Conservation (phyloP, 2,888 invertebrate genomes). For the Phalangium opilio region DNA sequence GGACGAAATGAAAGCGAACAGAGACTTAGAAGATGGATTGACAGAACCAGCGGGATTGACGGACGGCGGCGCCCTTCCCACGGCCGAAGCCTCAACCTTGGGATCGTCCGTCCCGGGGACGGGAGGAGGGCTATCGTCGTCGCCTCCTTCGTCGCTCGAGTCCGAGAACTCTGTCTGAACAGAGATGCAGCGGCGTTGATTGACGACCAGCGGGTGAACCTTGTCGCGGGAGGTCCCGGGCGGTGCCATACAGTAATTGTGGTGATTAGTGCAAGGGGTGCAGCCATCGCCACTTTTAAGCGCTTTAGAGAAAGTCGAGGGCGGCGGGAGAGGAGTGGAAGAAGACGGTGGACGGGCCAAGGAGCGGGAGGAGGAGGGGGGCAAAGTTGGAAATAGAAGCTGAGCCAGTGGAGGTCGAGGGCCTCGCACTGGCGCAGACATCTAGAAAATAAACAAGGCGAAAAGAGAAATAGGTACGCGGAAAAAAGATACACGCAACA, state of each 20-base stretch:
- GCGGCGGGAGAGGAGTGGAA: not conserved
- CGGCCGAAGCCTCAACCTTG: no score
- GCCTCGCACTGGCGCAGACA: no score
- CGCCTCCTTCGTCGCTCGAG: not conserved
- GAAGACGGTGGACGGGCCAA: not conserved
- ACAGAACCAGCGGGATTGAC: not conserved
- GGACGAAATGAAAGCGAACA: not conserved
- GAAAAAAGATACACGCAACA: no score
- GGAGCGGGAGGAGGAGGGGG: no score
- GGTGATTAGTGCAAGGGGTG: conserved; percentile 5
- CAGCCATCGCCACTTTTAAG: no score
- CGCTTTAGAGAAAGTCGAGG: not conserved
- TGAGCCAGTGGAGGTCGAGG: no score
- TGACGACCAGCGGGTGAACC: not conserved
- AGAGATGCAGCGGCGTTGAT: not conserved
- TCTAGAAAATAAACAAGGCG: no score
- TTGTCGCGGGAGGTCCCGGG: conserved; percentile 5
- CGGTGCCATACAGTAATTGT: conserved; percentile 10
- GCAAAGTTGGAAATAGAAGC: no score
- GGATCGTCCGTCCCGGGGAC: not conserved
- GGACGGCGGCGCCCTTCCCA: not conserved
- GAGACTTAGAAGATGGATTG: not conserved
- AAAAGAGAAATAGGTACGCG: no score
- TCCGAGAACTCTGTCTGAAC: conserved; percentile 3
- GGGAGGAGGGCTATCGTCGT: not conserved